phyloP scores from a whole-genome alignment of 2,888 invertebrate species.

The Lydus trimaculatus region DNA sequence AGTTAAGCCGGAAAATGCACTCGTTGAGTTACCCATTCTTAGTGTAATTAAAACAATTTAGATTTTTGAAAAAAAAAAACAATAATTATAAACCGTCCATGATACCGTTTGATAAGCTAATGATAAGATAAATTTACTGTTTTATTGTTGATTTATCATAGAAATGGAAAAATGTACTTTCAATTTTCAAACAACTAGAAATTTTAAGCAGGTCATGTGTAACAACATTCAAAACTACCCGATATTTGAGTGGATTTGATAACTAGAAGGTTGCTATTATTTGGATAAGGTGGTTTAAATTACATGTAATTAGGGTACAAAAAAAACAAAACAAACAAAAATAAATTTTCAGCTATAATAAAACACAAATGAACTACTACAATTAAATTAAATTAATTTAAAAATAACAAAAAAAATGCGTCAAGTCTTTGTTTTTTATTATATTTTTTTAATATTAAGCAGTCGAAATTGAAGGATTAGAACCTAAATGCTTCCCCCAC shows the following conservation, averaged over 20 bases:
- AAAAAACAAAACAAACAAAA: neutral
- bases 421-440: too few relatives aligned
- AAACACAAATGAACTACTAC: neutral
- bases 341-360: neutral
- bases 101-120: neutral
- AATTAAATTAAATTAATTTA: neutral
- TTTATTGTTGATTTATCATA: neutral
- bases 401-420: neutral
- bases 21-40: slow-evolving; percentile 63
- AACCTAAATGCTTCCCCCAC: neutral
- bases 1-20: slow-evolving; percentile 61
- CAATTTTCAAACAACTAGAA: neutral
- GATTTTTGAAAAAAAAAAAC: neutral
- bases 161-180: neutral
- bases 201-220: neutral
- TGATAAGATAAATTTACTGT: neutral
- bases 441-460: slow-evolving; percentile 12
- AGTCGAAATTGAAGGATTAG: neutral
- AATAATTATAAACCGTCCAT: neutral
- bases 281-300: neutral
- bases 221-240: neutral
- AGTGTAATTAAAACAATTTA: neutral
- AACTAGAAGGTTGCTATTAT: too few relatives aligned
- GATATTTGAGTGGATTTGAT: too few relatives aligned
- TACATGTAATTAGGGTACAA: neutral